These are phyloP conservation scores for Tamias sibiricus DNA, from an alignment of 2,113 vertebrate genomes.

Conservation along the genomic window DNA sequence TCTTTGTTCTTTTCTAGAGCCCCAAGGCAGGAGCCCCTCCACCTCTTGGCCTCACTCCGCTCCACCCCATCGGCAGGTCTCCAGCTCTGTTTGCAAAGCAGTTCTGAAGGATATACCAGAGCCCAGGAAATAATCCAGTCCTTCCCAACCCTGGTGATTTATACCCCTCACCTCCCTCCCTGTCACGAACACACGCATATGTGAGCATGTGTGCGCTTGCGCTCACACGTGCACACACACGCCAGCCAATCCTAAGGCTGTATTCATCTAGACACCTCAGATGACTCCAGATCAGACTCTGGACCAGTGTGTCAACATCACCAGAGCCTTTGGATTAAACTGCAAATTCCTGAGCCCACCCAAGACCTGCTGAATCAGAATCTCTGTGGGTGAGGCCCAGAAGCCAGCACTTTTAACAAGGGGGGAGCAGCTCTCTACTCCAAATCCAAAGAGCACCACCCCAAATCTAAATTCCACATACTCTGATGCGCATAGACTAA, in stretches of 20 bases:
- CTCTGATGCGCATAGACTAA: neutral
- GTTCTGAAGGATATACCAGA: neutral
- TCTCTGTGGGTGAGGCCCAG: neutral
- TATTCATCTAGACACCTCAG: neutral
- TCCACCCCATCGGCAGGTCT: neutral
- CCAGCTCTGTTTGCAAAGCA: neutral
- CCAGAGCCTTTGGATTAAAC: neutral
- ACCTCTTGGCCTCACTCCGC: neutral
- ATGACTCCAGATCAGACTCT: neutral
- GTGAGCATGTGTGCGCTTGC: too few species aligned
- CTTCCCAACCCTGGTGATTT: neutral
- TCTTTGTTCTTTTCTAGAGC: neutral
- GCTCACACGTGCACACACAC: neutral
- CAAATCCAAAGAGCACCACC: slow-evolving; percentile 15
- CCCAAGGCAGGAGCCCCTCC: neutral
- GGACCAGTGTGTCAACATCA: neutral
- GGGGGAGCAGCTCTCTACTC: neutral
- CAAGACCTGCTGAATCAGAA: slow-evolving; percentile 34
- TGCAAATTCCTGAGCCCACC: slow-evolving; percentile 21
- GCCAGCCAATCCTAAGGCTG: neutral
- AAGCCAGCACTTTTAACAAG: neutral
- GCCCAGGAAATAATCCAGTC: neutral
- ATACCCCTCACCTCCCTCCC: neutral
- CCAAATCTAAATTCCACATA: slow-evolving; percentile 20
- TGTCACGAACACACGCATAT: neutral